phyloP scores from a whole-genome alignment of 2,888 invertebrate species.

The Agrotis clavis region DNA sequence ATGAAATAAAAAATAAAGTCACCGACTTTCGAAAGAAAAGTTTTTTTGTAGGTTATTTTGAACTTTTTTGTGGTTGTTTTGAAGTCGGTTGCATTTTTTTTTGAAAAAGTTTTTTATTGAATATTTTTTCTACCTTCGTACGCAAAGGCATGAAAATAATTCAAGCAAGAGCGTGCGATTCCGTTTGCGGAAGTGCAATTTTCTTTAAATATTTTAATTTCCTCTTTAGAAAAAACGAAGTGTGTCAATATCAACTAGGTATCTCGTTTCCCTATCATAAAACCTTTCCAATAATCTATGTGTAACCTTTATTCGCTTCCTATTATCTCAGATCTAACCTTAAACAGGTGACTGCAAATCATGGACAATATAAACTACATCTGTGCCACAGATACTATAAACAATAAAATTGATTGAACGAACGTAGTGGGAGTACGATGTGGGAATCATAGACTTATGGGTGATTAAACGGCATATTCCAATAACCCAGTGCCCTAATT shows the following conservation, averaged over 20 bases:
- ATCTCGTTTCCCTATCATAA: neutral
- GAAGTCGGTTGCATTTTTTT: too few relatives aligned
- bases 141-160: too few relatives aligned
- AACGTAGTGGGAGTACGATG: constrained; percentile 38
- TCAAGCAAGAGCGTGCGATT: neutral
- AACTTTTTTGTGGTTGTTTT: too few relatives aligned
- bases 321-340: constrained; percentile 29
- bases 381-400: constrained; percentile 29
- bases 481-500: constrained; percentile 42
- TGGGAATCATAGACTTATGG: constrained; percentile 19
- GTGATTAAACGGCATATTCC: constrained; percentile 18
- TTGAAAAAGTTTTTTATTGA: too few relatives aligned
- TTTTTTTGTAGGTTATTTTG: too few relatives aligned
- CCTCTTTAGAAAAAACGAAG: too few relatives aligned
- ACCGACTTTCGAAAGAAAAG: too few relatives aligned
- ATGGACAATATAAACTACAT: constrained; percentile 24
- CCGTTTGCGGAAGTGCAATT: neutral
- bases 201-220: too few relatives aligned
- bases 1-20: too few relatives aligned
- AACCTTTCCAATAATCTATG: constrained; percentile 3
- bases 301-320: constrained; percentile 9
- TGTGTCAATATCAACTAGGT: constrained; percentile 3
- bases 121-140: too few relatives aligned
- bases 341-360: constrained; percentile 20
- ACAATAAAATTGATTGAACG: constrained; percentile 28